A percentile compares a stretch with the other conserved stretches of the same genome.
phyloP scores from a whole-genome alignment of 2,888 invertebrate genomes.

The Galerucella calmariensis region DNA sequence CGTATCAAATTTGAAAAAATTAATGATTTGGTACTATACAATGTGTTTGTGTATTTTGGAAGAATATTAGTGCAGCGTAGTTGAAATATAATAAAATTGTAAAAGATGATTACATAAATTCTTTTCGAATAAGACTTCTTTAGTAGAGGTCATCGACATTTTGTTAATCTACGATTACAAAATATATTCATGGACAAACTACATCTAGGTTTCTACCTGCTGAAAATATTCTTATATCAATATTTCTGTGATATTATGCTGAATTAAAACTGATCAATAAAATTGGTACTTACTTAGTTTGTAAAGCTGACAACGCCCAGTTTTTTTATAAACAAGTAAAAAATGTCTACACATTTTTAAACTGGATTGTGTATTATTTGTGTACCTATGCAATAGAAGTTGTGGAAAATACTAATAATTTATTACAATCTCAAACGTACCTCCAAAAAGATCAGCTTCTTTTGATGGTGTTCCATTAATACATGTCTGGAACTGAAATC shows the following conservation, averaged over 20 bases:
- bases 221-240: background rate
- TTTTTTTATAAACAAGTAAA: background rate
- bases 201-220: background rate
- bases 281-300: constrained; percentile 1
- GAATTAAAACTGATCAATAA: background rate
- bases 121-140: background rate
- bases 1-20: background rate
- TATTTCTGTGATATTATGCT: background rate
- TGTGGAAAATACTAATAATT: background rate
- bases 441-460: background rate
- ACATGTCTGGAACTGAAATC: background rate
- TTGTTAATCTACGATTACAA: background rate
- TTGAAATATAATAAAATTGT: background rate
- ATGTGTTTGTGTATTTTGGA: background rate
- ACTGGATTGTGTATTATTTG: background rate
- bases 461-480: background rate
- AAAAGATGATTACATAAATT: background rate
- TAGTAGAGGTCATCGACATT: constrained; percentile 4
- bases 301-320: background rate
- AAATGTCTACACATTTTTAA: too few species aligned
- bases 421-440: background rate
- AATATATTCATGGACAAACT: background rate
- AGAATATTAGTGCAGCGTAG: background rate
- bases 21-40: background rate
- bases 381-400: background rate